These are phyloP conservation scores for Gnathonemus echidnorhynchus DNA, from an alignment of 2,113 vertebrate genomes.

Conservation along the genomic window DNA sequence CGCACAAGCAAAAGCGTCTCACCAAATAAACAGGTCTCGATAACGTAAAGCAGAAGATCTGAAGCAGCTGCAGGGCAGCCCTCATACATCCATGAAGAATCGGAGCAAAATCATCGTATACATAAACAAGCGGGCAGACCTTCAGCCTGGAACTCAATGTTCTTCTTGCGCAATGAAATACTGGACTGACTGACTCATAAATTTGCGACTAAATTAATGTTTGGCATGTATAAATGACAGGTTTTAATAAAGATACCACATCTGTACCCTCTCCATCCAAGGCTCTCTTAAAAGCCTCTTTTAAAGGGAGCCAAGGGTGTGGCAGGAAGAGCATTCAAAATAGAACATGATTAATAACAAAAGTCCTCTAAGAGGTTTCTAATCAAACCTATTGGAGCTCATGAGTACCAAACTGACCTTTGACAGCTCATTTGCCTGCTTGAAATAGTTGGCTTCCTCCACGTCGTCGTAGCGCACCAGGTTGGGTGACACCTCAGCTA, in stretches of 20 bases:
- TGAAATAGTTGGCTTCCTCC: conserved; percentile 93
- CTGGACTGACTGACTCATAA: neutral
- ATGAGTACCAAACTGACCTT: conserved; percentile 60
- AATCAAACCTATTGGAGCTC: neutral
- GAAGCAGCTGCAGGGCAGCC: neutral
- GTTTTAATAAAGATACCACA: neutral
- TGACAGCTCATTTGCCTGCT: conserved; percentile 83
- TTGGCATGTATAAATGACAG: neutral
- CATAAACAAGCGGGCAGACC: neutral
- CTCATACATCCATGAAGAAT: neutral
- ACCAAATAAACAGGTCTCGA: neutral
- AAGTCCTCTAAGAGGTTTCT: neutral
- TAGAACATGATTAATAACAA: neutral
- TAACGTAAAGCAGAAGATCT: neutral
- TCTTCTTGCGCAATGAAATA: neutral
- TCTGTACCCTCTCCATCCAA: neutral
- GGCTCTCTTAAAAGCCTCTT: neutral
- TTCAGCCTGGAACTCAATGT: neutral
- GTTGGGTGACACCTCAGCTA: conserved; percentile 87
- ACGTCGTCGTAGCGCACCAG: conserved; percentile 87
- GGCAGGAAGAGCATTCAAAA: neutral
- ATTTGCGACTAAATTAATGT: neutral
- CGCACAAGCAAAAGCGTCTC: neutral
- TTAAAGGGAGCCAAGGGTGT: neutral
- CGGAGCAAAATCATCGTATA: neutral